phyloP scores from a whole-genome alignment of 53 echinoderm and acorn worm species.

The Henricia sp. region DNA sequence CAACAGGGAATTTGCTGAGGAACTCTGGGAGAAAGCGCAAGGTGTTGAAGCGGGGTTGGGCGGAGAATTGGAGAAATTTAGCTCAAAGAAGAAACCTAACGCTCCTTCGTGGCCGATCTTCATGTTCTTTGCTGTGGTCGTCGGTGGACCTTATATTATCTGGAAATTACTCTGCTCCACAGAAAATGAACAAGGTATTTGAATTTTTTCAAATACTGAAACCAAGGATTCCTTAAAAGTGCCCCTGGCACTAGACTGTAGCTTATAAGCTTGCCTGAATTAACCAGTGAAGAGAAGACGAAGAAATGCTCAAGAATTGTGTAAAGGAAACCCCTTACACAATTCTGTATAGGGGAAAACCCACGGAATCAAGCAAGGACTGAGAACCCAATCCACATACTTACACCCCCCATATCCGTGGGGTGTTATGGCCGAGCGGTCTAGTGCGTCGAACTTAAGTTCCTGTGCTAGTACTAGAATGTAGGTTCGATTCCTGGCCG shows the following conservation, averaged over 20 bases:
- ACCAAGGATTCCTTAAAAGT: too few species aligned
- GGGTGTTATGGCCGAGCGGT: too few species aligned
- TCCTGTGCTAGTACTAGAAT: too few species aligned
- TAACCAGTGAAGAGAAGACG: too few species aligned
- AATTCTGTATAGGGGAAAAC: too few species aligned
- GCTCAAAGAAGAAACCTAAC: slow-evolving; percentile 27
- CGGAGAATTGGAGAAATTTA: slow-evolving; percentile 26
- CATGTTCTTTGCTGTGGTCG: slow-evolving; percentile 97
- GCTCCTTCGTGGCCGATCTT: slow-evolving; percentile 94
- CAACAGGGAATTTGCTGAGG: slow-evolving; percentile 79
- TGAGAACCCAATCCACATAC: too few species aligned
- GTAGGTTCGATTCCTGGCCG: too few species aligned
- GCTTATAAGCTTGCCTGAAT: background rate
- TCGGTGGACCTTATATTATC: slow-evolving; percentile 94
- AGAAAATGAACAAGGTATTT: slow-evolving; percentile 64
- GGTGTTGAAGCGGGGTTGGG: slow-evolving; percentile 35
- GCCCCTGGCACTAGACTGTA: background rate
- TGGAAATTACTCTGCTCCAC: slow-evolving; percentile 88
- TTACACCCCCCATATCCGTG: too few species aligned
- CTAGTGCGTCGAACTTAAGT: too few species aligned
- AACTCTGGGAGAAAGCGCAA: slow-evolving; percentile 84
- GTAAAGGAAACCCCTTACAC: background rate
- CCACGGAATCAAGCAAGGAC: too few species aligned
- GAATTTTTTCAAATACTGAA: too few species aligned
- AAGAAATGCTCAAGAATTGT: background rate